A percentile compares a stretch with the other conserved stretches of the same genome.
These are phyloP conservation scores for Callitettix versicolor DNA, from an alignment of 1,140 invertebrate species.

Conservation along the genomic window DNA sequence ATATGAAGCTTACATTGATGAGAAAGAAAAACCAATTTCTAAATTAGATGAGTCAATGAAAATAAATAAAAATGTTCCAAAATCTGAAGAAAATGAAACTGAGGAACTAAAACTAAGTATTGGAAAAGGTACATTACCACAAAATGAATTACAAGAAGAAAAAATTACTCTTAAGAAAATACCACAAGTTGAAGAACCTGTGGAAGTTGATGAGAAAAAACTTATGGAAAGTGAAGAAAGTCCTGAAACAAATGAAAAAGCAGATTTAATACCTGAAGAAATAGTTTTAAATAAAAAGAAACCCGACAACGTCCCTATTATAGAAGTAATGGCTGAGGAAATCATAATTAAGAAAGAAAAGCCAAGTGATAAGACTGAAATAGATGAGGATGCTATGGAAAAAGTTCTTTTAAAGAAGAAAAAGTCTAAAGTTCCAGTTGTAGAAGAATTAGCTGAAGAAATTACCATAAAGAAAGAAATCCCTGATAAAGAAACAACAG, in stretches of 20 bases:
- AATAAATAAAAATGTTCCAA: slow-evolving; percentile 22
- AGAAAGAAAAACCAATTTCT: slow-evolving; percentile 17
- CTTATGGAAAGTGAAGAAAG: slow-evolving; percentile 30
- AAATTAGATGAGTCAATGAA: slow-evolving; percentile 25
- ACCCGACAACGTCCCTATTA: slow-evolving; percentile 19
- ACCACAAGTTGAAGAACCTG: slow-evolving; percentile 25
- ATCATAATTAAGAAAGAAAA: slow-evolving; percentile 27
- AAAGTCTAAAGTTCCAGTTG: slow-evolving; percentile 27
- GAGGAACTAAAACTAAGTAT: slow-evolving; percentile 16
- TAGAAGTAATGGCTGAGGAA: slow-evolving; percentile 30
- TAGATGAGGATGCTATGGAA: slow-evolving; percentile 26
- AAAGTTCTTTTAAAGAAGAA: slow-evolving; percentile 32
- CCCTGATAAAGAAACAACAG: slow-evolving; percentile 16
- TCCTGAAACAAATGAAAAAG: slow-evolving; percentile 25
- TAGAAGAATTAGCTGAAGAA: slow-evolving; percentile 35
- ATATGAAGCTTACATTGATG: slow-evolving; percentile 20
- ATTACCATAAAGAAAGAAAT: slow-evolving; percentile 31
- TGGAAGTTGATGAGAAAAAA: slow-evolving; percentile 34
- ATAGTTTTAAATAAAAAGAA: slow-evolving; percentile 28
- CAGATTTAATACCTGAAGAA: slow-evolving; percentile 32
- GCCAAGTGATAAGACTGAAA: slow-evolving; percentile 18
- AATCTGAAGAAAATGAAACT: slow-evolving; percentile 26
- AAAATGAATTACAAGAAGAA: slow-evolving; percentile 24
- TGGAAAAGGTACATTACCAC: slow-evolving; percentile 23
- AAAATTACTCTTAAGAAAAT: slow-evolving; percentile 28